Base-by-base conservation (phyloP, 2,888 invertebrate species). In the Congeria kusceri region DNA sequence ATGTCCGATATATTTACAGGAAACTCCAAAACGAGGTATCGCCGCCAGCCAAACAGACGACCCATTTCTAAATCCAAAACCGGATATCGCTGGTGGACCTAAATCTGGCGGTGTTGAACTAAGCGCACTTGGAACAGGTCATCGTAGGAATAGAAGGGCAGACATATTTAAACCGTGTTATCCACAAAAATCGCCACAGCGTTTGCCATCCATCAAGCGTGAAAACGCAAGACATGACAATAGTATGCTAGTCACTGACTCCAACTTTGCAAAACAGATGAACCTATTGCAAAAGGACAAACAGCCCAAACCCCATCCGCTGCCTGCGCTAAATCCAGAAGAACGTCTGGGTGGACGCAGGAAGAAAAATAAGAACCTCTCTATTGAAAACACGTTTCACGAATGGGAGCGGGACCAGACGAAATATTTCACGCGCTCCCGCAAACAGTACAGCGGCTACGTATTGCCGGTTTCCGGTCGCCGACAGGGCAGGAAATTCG, bases 81-180 rank as follows among this genome's bases (percentile, higher is more conserved):
- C 27, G 29, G 28, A 27, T 46, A 23, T 15, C 20, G 11, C 5
- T 39, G 9, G 1, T 7, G n/a, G n/a, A n/a, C n/a, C n/a, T n/a
- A n/a, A n/a, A n/a, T n/a, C n/a, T n/a, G n/a, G n/a, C n/a, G n/a
- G n/a, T n/a, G n/a, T n/a, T n/a, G n/a, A n/a, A n/a, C n/a, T n/a
- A n/a, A n/a, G n/a, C n/a, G n/a, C n/a, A n/a, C n/a, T n/a, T n/a
- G n/a, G n/a, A n/a, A n/a, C n/a, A n/a, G n/a, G n/a, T n/a, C n/a
- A n/a, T n/a, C n/a, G n/a, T n/a, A 13, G 9, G 1, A 39, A 39
- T 39, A 11, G 39, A 39, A 39, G 15, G 9, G 3, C 39, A 11
- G 4, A 78, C n/a, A 9, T 69, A 9, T 78, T 75, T 62, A 69
- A 67, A 47, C 66, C 78, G 13, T 82, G 76, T 57, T 70, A 49